Conservation (phyloP, 2,113 vertebrate genomes). For the Pteropus alecto region DNA sequence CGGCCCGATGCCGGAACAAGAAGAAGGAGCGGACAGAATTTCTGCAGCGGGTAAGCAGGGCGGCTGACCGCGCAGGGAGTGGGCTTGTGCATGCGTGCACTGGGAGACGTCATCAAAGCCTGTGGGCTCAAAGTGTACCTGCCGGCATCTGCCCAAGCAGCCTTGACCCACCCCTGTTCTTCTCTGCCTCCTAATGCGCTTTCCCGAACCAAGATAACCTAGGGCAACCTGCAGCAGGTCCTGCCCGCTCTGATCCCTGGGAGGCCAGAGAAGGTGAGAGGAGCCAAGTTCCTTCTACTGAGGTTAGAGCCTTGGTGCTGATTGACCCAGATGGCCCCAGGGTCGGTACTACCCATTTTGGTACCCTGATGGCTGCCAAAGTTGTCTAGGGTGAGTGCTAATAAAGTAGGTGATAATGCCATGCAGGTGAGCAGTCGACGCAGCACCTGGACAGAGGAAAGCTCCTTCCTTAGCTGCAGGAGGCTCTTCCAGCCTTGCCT, state of each 20-base stretch:
- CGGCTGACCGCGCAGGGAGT: neutral
- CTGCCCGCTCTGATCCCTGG: neutral
- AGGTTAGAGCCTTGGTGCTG: neutral
- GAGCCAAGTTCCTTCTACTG: neutral
- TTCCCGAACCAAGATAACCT: neutral
- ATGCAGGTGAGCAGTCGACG: neutral
- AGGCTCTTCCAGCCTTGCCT: neutral
- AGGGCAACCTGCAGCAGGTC: neutral
- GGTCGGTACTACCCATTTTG: too few relatives aligned
- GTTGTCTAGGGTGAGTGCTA: neutral
- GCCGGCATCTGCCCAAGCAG: neutral
- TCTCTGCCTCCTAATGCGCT: too few relatives aligned
- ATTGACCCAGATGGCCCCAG: neutral
- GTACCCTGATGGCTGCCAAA: neutral
- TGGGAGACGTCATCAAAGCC: fast-evolving
- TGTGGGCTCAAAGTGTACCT: neutral
- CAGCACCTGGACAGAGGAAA: neutral
- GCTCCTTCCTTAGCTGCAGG: neutral
- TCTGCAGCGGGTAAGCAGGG: conserved; percentile 90
- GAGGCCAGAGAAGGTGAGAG: neutral
- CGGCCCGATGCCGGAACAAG: conserved; percentile 97
- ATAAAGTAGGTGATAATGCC: neutral
- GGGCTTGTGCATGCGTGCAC: neutral
- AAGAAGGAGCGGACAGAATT: conserved; percentile 98
- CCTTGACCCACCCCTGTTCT: neutral